These are phyloP conservation scores for Nephrocerus scutellatus DNA, from an alignment of 2,888 invertebrate genomes.

Conservation along the genomic window DNA sequence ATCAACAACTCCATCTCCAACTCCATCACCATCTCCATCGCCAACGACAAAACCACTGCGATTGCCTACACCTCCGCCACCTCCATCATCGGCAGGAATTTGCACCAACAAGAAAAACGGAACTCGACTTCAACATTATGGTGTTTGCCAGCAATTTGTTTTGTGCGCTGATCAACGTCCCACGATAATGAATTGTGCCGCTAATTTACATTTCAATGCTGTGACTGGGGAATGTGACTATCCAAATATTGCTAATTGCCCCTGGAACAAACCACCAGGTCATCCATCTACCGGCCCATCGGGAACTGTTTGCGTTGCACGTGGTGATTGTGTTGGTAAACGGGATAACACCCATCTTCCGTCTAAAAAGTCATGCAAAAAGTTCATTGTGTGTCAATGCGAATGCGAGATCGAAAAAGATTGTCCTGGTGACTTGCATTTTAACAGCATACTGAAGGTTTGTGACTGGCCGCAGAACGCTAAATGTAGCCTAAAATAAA, in stretches of 20 bases:
- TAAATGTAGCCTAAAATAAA: no score
- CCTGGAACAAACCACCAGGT: conserved; percentile 28
- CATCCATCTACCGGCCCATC: conserved; percentile 36
- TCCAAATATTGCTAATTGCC: conserved; percentile 30
- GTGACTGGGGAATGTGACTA: conserved; percentile 26
- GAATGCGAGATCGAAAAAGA: conserved; percentile 31
- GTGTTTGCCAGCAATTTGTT: conserved; percentile 23
- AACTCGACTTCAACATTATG: conserved; percentile 12
- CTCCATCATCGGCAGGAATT: conserved; percentile 6
- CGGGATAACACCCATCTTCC: conserved; percentile 23
- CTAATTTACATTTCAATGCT: conserved; percentile 29
- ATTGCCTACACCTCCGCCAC: conserved; percentile 8
- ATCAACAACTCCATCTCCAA: conserved; percentile 3
- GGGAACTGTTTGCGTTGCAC: conserved; percentile 29
- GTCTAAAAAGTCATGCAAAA: conserved; percentile 18
- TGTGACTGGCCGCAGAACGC: conserved; percentile 33
- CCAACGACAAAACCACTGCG: conserved; percentile 4
- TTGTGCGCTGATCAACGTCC: conserved; percentile 20
- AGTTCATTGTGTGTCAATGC: conserved; percentile 33
- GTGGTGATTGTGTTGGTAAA: conserved; percentile 27
- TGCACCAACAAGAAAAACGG: no score
- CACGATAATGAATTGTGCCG: conserved; percentile 24
- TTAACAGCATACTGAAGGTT: conserved; percentile 11
- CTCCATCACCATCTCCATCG: neutral
- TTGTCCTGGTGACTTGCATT: conserved; percentile 25